Evolutionary conservation across 2,888 invertebrate genomes (phyloP), one percentile per base, ranked within the genome.

Genomic region (Drosophila maculinotata): DNA sequence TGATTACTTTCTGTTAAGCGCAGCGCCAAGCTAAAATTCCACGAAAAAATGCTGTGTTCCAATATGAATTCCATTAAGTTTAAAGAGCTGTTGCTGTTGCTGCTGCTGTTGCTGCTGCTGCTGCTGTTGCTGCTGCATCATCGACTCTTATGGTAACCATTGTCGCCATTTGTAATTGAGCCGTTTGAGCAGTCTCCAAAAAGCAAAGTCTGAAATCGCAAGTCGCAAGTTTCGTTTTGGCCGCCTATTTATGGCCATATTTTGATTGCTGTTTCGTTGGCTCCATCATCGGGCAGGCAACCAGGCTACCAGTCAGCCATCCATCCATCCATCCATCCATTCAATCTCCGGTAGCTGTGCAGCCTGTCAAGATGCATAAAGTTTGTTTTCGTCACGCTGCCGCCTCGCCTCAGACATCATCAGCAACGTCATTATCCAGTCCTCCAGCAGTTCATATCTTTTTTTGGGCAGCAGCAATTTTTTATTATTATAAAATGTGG

Each of bases 81-180:
- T 7, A 12, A 63, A 53, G 5, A 33, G 15, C 54, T 57, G 39
- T 48, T 30, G 38, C 54, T n/a, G n/a, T n/a, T n/a, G n/a, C n/a
- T n/a, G n/a, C n/a, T n/a, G n/a, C n/a, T n/a, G n/a, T n/a, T n/a
- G n/a, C n/a, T n/a, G n/a, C 4, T 30, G 38, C 15, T 39, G 33
- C 2, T 9, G 15, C 23, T n/a, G 33, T n/a, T n/a, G n/a, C 54
- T 57, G 39, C 52, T 30, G 38, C 54, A 15, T 33, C 71, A 15
- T 44, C 44, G 53, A 39, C 33, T 64, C 28, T 23, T 54, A 35
- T 49, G 48, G 45, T 28, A 77, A 42, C 57, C 79, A 58, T 67
- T 84, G 85, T 72, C 85, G 79, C 66, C 85, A 59, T 82, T 63
- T 79, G 76, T 76, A 82, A 80, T 85, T 80, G 79, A 85, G 86